Base-by-base conservation (phyloP, 2,113 vertebrate species). In the Odontesthes bonariensis region DNA sequence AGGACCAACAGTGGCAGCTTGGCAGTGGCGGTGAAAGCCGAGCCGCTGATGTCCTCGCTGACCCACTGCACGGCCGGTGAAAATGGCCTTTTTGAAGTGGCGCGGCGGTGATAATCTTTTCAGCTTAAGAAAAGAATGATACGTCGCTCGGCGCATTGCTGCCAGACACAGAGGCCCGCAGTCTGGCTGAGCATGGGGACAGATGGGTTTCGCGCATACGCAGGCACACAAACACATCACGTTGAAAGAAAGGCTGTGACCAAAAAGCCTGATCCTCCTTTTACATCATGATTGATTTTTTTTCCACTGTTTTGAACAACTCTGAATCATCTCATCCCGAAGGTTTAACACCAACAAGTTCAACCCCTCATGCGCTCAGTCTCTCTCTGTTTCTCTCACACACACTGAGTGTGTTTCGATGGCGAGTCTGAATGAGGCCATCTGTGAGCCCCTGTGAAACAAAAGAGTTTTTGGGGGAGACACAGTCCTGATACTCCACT, bases 391-490 rank as follows among this genome's bases (percentile, higher is more conserved):
- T 55, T 31, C 22, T 60, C 69, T 47, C 56, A 70, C n/a, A 63
- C 49, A 60, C 13, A 23, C 20, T 51, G 49, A 49, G 19, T 17
- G 9, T 40, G 53, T 40, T 54, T 49, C 35, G 64, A 53, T 73
- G 57, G 66, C 79, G 17, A 16, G 31, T 51, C 63, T 92, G 80
- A 91, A 93, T 89, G 64, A 89, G 81, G 81, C 91, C 94, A 94
- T 94, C 92, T 94, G 90, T 81, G 90, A 81, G 77, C 77, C 54
- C 70, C 49, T 57, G 47, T 51, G 82, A 84, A 81, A 93, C 89
- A 90, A 93, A 90, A 89, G 79, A 77, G 72, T 79, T 89, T 78
- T 83, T 19, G 56, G 52, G 40, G 67, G 69, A 66, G 81, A 79
- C 75, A 75, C 52, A 60, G 57, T 38, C 7, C 55, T 47, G 59